phyloP scores from a whole-genome alignment of 92 coral and sea anemone species.

The Porites evermanni region DNA sequence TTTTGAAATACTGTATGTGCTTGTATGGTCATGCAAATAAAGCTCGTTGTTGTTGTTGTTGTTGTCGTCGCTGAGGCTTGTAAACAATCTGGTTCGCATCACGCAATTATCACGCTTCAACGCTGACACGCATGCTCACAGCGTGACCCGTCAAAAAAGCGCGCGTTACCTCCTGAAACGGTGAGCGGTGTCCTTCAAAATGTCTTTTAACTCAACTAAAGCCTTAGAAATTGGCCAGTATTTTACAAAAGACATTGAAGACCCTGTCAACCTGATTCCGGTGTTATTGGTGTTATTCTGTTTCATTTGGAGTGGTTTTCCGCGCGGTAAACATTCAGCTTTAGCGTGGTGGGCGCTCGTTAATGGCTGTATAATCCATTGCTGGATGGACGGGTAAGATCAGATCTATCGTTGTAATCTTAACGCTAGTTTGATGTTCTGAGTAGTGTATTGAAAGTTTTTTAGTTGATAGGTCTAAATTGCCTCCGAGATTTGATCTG shows the following conservation, averaged over 20 bases:
- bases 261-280: slow-evolving; percentile 85
- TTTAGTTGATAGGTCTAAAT: no score
- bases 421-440: background rate
- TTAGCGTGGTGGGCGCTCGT: slow-evolving; percentile 91
- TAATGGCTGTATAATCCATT: slow-evolving; percentile 90
- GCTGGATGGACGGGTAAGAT: slow-evolving; percentile 97
- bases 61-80: background rate
- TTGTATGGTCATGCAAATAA: no score
- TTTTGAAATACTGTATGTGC: no score
- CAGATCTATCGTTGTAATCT: background rate
- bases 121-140: slow-evolving; percentile 3
- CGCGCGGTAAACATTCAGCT: slow-evolving; percentile 67
- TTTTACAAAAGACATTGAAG: slow-evolving; percentile 79
- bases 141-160: background rate
- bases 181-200: background rate
- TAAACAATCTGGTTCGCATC: background rate
- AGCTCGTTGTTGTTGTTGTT: no score
- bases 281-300: slow-evolving; percentile 75
- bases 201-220: slow-evolving; percentile 37
- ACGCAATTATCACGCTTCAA: slow-evolving; percentile 7
- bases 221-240: slow-evolving; percentile 74
- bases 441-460: background rate
- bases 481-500: no score
- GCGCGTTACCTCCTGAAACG: background rate
- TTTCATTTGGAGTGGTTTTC: slow-evolving; percentile 79